These are phyloP conservation scores for Drosophila ambigua DNA, from an alignment of 1,140 invertebrate genomes.

Conservation along the genomic window DNA sequence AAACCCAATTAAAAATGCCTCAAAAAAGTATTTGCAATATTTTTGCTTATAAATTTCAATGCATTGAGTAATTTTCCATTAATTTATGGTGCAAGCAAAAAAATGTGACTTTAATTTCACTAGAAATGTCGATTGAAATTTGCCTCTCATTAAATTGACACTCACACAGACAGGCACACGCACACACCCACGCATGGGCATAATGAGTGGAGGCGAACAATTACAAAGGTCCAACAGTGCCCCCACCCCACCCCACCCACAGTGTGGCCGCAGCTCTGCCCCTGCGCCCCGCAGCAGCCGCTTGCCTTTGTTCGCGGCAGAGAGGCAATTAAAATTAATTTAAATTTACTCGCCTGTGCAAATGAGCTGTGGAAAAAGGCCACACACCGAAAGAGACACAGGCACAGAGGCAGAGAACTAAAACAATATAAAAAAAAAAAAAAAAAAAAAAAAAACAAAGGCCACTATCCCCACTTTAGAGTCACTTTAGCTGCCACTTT, in stretches of 20 bases:
- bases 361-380: slow-evolving; percentile 38
- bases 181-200: slow-evolving; percentile 11
- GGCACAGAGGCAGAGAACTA: no score
- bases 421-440: no score
- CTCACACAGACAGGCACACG: slow-evolving; percentile 20
- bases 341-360: slow-evolving; percentile 67
- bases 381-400: not conserved
- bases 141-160: slow-evolving; percentile 46
- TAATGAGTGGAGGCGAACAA: slow-evolving; percentile 52
- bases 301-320: slow-evolving; percentile 33
- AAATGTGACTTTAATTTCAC: slow-evolving; percentile 17
- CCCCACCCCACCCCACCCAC: slow-evolving; percentile 13
- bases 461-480: not conserved
- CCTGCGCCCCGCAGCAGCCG: no score
- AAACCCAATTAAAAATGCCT: no score
- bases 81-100: not conserved
- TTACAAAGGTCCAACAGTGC: slow-evolving; percentile 24
- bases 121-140: slow-evolving; percentile 42
- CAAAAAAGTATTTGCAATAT: no score
- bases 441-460: slow-evolving; percentile 15
- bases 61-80: no score
- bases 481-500: slow-evolving; percentile 1
- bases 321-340: slow-evolving; percentile 79
- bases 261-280: not conserved
- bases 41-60: not conserved